These are phyloP conservation scores for Minunthozetes semirufus DNA, from an alignment of 2,888 invertebrate genomes.

Conservation along the genomic window DNA sequence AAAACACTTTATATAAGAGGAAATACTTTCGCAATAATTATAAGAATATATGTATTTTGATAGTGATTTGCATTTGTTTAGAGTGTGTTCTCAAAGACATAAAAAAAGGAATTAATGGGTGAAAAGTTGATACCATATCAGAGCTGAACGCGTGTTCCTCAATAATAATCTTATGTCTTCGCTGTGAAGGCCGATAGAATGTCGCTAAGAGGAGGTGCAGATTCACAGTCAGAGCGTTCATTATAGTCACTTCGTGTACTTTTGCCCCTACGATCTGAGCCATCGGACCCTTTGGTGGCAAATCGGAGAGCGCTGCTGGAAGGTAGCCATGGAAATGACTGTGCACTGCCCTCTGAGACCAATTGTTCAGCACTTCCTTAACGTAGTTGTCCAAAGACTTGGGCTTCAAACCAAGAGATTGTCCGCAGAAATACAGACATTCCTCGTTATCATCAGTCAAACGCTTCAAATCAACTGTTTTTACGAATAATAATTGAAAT, in stretches of 20 bases:
- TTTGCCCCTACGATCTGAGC: conserved; percentile 43
- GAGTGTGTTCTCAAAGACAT: not conserved
- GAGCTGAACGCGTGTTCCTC: conserved; percentile 56
- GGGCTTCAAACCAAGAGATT: conserved; percentile 56
- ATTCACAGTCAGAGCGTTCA: conserved; percentile 57
- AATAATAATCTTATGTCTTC: conserved; percentile 54
- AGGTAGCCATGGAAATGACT: conserved; percentile 45
- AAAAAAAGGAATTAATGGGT: not conserved
- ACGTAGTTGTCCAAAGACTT: conserved; percentile 49
- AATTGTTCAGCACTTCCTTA: conserved; percentile 51
- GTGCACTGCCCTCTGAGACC: conserved; percentile 50
- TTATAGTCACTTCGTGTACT: conserved; percentile 51
- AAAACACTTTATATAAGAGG: conserved; percentile 7
- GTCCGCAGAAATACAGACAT: conserved; percentile 55
- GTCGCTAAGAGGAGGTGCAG: conserved; percentile 54
- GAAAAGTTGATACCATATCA: conserved; percentile 50
- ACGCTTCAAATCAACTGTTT: conserved; percentile 46
- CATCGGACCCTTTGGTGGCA: conserved; percentile 43
- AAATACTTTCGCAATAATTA: not conserved
- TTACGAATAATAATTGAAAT: not conserved
- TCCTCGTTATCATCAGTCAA: conserved; percentile 49
- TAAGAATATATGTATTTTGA: too few relatives aligned
- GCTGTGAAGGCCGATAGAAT: conserved; percentile 55
- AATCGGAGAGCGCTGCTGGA: conserved; percentile 45
- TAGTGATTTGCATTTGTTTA: not conserved